These are phyloP conservation scores for Drosophila mayaguana DNA, from an alignment of 2,888 invertebrate species.

Conservation along the genomic window DNA sequence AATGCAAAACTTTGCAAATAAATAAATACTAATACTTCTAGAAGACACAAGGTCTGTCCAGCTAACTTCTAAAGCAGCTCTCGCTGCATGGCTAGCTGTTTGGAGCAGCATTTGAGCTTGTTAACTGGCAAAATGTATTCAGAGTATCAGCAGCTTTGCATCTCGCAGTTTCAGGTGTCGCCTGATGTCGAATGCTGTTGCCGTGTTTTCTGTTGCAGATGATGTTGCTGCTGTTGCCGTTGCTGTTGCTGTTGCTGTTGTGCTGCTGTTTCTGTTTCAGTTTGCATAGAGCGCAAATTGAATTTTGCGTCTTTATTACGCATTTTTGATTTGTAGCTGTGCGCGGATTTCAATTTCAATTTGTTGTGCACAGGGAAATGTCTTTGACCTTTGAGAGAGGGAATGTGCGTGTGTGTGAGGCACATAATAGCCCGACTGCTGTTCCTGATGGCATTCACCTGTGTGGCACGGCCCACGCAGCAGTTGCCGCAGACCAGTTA, in stretches of 20 bases:
- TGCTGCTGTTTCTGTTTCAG: conserved; percentile 20
- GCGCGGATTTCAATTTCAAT: conserved; percentile 32
- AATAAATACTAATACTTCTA: no score
- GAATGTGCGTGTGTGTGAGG: conserved; percentile 4
- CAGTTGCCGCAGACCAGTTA: conserved; percentile 47
- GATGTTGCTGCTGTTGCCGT: background rate
- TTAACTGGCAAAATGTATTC: conserved; percentile 46
- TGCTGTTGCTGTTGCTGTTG: background rate
- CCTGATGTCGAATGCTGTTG: conserved; percentile 56
- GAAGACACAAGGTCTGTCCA: accelerated
- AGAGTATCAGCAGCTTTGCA: conserved; percentile 51
- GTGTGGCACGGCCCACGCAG: conserved; percentile 65
- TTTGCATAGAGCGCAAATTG: conserved; percentile 55
- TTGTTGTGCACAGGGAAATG: conserved; percentile 49
- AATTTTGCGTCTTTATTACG: conserved; percentile 77
- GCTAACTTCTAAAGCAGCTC: background rate
- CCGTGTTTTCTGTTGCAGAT: conserved; percentile 36
- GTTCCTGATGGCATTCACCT: conserved; percentile 75
- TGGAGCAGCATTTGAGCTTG: conserved; percentile 35
- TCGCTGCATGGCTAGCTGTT: conserved; percentile 13
- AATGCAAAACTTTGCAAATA: no score
- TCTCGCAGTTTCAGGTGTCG: conserved; percentile 74
- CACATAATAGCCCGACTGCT: conserved; percentile 67
- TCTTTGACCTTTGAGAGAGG: conserved; percentile 69
- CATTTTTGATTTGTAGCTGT: conserved; percentile 75